Evolutionary conservation across 2,888 invertebrate species (phyloP), one percentile per base, ranked within the genome.

Genomic region (Dryobotodes eremita): DNA sequence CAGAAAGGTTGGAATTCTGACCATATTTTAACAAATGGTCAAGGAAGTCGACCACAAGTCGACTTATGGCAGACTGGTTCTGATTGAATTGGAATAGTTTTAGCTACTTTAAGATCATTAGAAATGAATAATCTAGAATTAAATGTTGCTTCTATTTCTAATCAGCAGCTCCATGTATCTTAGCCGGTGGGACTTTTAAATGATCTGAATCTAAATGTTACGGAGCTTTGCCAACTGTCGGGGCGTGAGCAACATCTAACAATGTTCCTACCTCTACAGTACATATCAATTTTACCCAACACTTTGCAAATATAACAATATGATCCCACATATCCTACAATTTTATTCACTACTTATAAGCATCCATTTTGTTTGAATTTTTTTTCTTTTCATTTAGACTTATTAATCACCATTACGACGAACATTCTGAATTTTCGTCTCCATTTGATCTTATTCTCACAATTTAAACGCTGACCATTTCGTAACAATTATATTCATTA

Each of bases 141-240:
- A 80, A 87, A 78, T 89, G 86, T 84, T 88, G 86, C 87, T 90
- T 93, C 93, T 94, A 94, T 93, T 93, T 93, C 89, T 89, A 91
- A 91, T 90, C 89, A 89, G 89, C 86, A 88, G 83, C 85, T 88
- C 66, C 87, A 86, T 88, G 85, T 91, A 91, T 93, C 89, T 90
- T 88, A 85, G 89, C 89, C 88, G 88, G 92, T 91, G 89, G 89
- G 90, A 91, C 91, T 90, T 88, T 86, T 92, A 91, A 93, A 92
- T 93, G 93, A 92, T 92, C 90, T 90, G 91, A 91, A 92, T 93
- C 93, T 91, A 93, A 93, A 93, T 93, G 93, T 89, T 91, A 92
- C 91, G 91, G 88, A 94, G 85, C 94, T 92, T 88, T 96, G 95
- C 95, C 95, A 96, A 95, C 91, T 92, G 91, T 92, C 90, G 90